Conservation (phyloP, 2,113 vertebrate genomes). For the Notothenia coriiceps region DNA sequence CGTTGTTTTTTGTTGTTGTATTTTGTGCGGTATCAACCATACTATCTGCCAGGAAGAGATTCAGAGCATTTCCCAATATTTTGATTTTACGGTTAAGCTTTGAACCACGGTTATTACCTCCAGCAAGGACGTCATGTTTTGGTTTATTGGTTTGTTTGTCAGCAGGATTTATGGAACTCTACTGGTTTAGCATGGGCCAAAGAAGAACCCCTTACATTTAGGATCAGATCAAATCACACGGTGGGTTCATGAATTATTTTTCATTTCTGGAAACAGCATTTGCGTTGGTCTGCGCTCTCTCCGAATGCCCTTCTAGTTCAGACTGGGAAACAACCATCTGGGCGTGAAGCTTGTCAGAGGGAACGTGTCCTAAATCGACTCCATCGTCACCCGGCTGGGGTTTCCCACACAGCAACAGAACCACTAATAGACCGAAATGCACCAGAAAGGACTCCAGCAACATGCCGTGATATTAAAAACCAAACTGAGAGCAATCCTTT, state of each 20-base stretch:
- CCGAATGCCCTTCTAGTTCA: neutral
- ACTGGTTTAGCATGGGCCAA: too few species aligned
- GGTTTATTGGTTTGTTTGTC: too few species aligned
- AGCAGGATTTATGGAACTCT: too few species aligned
- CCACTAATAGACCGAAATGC: constrained; percentile 57
- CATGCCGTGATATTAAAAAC: constrained; percentile 72
- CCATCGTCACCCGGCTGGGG: constrained; percentile 4
- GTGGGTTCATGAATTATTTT: too few species aligned
- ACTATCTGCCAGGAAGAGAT: neutral
- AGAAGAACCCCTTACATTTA: too few species aligned
- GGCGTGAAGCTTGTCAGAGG: neutral
- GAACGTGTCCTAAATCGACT: constrained; percentile 4
- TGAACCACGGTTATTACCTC: neutral
- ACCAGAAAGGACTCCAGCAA: constrained; percentile 32
- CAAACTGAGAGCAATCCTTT: constrained; percentile 50
- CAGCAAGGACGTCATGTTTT: too few species aligned
- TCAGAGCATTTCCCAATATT: neutral
- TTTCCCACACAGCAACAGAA: constrained; percentile 67
- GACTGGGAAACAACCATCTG: neutral
- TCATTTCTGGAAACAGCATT: too few species aligned
- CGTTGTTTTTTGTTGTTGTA: too few species aligned
- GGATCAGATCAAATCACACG: too few species aligned
- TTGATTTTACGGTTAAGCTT: neutral
- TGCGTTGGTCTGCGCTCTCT: too few species aligned
- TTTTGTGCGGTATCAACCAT: too few species aligned